phyloP scores from a whole-genome alignment of 1,140 invertebrate genomes.

The Coelopa frigida region DNA sequence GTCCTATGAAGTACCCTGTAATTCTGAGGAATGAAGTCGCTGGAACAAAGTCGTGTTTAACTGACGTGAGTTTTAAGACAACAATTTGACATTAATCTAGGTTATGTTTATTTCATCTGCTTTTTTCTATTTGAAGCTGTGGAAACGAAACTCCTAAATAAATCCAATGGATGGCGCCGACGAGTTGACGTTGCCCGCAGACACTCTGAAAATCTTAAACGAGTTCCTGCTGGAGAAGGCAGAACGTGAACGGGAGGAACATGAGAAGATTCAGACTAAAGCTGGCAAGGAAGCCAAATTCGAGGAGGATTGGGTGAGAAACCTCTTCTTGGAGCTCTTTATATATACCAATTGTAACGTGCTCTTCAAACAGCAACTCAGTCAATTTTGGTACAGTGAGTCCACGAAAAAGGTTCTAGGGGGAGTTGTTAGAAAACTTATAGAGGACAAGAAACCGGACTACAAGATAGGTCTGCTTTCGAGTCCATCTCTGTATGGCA shows the following conservation, averaged over 20 bases:
- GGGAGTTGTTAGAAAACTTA: constrained; percentile 52
- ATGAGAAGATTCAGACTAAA: constrained; percentile 45
- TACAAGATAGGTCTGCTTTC: constrained; percentile 77
- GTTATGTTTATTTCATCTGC: too few species aligned
- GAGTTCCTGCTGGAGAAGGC: constrained; percentile 74
- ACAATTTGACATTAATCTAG: too few species aligned
- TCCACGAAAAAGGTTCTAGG: constrained; percentile 63
- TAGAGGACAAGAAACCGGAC: constrained; percentile 42
- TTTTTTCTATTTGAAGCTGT: too few species aligned
- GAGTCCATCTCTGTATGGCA: constrained; percentile 78
- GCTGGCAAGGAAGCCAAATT: constrained; percentile 52
- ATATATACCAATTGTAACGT: neutral
- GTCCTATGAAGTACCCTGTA: too few species aligned
- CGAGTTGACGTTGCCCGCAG: constrained; percentile 57
- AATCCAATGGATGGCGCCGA: constrained; percentile 51
- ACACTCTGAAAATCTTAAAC: constrained; percentile 68
- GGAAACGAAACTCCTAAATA: too few species aligned
- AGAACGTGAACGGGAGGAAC: constrained; percentile 51
- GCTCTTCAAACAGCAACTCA: constrained; percentile 71
- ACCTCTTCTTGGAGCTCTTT: neutral
- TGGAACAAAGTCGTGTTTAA: too few species aligned
- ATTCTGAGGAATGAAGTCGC: too few species aligned
- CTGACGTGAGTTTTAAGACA: too few species aligned
- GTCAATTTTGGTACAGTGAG: constrained; percentile 93
- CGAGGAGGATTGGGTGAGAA: constrained; percentile 77